Evolutionary conservation across 2,888 invertebrate species (phyloP), one percentile per base, ranked within the genome.

Genomic region (Chloromyia formosa): DNA sequence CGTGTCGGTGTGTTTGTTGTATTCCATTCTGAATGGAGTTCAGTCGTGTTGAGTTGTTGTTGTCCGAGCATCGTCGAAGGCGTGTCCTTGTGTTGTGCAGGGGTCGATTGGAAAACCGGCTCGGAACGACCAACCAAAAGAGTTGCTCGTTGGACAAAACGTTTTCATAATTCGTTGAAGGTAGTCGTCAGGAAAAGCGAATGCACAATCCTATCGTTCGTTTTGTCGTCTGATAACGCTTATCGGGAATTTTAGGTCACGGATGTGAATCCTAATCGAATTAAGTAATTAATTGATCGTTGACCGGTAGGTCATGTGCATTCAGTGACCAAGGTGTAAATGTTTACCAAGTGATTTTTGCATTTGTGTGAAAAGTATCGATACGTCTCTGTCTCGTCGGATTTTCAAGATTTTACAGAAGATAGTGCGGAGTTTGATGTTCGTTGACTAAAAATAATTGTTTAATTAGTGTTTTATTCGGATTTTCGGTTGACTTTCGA

Each of bases 81-180:
- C 77, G 79, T 78, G 79, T 77, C 73, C 75, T 76, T 64, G 69
- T 68, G 71, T 54, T 74, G 75, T 77, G 78, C 76, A 76, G 35
- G 74, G 49, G 68, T 49, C 58, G 42, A 20, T 58, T 76, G 35
- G 40, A 66, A 73, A 35, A 66, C 74, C 71, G 62, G 76, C 73
- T 77, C 74, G 76, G 75, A 79, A 80, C 80, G 80, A 80, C 78
- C 77, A 76, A 77, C 77, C 76, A 74, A 75, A 79, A 77, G 77
- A 77, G 61, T 69, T 74, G 76, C 75, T 77, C 80, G 76, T 12
- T 77, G 80, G 80, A 78, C 83, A 84, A 81, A 83, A 80, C 83
- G 81, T 80, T 82, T 84, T 83, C 83, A 84, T 82, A 84, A 80
- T 82, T 82, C 82, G 81, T 81, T 80, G 80, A 82, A 80, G 84